These are phyloP conservation scores for Drosophila melanosoma DNA, from an alignment of 2,888 invertebrate species.

Conservation along the genomic window DNA sequence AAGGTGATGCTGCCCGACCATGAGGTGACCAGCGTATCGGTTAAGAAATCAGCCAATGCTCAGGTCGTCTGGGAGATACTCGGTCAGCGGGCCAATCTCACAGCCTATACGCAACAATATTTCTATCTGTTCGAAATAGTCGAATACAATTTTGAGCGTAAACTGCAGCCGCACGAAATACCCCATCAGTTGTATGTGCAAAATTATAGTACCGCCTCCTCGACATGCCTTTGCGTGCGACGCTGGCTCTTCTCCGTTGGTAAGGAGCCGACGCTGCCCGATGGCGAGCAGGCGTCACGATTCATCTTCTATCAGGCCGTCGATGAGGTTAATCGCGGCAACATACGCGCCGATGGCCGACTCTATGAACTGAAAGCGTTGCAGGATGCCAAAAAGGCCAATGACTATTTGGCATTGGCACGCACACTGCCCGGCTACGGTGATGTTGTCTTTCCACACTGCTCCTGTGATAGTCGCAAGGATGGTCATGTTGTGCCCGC, in stretches of 20 bases:
- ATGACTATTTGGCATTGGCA: constrained; percentile 94
- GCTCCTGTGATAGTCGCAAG: constrained; percentile 95
- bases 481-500: constrained; percentile 93
- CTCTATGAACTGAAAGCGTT: constrained; percentile 98
- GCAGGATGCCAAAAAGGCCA: constrained; percentile 94
- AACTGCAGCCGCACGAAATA: constrained; percentile 96
- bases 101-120: constrained; percentile 92
- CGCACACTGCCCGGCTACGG: constrained; percentile 96
- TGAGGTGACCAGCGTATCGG: constrained; percentile 94
- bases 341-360: constrained; percentile 94
- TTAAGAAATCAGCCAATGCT: constrained; percentile 94
- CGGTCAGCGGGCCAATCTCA: constrained; percentile 93
- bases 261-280: constrained; percentile 88
- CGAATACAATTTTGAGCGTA: constrained; percentile 98
- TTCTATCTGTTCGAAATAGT: constrained; percentile 99
- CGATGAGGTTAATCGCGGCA: constrained; percentile 97
- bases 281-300: constrained; percentile 90
- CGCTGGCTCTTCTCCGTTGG: constrained; percentile 94
- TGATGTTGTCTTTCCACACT: constrained; percentile 96
- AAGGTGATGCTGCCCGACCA: constrained; percentile 95
- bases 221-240: constrained; percentile 95
- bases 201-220: constrained; percentile 99
- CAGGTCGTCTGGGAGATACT: constrained; percentile 96
- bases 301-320: constrained; percentile 97
- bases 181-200: constrained; percentile 99